Conservation (phyloP, 1,140 invertebrate species). For the Cepaea nemoralis region DNA sequence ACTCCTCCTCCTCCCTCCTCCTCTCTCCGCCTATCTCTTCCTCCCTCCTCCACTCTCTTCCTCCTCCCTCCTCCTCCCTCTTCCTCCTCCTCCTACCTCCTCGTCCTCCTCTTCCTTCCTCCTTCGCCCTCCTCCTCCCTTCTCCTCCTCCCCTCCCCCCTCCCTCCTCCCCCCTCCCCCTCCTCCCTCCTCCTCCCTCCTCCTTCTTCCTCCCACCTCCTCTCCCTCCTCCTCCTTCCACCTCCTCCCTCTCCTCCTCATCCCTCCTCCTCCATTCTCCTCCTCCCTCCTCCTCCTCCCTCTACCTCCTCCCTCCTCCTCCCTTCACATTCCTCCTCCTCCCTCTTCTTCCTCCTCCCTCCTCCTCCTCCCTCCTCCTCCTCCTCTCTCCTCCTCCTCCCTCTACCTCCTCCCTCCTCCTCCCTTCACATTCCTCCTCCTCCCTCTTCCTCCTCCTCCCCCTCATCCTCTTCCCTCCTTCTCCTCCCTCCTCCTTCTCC, state of each 20-base stretch:
- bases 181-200: neutral
- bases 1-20: too few relatives aligned
- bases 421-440: too few relatives aligned
- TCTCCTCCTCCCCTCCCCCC: neutral
- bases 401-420: neutral
- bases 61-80: too few relatives aligned
- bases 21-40: too few relatives aligned
- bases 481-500: constrained; percentile 27
- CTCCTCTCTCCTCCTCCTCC: constrained; percentile 5
- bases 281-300: constrained; percentile 13
- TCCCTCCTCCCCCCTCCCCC: neutral
- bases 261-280: too few relatives aligned
- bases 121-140: neutral
- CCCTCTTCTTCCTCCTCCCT: constrained; percentile 7
- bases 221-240: constrained; percentile 21
- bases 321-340: too few relatives aligned
- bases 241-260: constrained; percentile 30
- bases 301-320: constrained; percentile 29
- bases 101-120: too few relatives aligned
- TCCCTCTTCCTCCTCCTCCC: neutral
- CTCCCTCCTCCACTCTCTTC: too few relatives aligned
- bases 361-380: neutral
- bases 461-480: constrained; percentile 9
- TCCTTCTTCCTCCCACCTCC: neutral
- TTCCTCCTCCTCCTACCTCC: too few relatives aligned